These are phyloP conservation scores for Hymenochirus boettgeri DNA, from an alignment of 2,113 vertebrate genomes.

Conservation along the genomic window DNA sequence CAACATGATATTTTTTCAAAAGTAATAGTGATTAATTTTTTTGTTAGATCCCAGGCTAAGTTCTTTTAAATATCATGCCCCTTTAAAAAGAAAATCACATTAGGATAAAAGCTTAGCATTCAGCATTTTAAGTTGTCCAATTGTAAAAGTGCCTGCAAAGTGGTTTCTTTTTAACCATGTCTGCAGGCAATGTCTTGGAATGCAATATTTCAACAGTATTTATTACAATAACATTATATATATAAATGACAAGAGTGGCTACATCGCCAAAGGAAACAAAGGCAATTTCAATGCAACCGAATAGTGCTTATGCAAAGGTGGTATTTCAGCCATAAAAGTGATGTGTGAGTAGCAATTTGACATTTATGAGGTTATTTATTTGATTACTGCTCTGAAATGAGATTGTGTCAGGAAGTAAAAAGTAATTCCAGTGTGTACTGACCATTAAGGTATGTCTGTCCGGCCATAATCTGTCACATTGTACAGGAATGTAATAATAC, in stretches of 20 bases:
- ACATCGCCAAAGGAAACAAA: slow-evolving; percentile 27
- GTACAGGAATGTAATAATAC: no score
- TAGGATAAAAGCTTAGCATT: slow-evolving; percentile 12
- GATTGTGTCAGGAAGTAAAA: slow-evolving; percentile 28
- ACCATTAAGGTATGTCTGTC: neutral
- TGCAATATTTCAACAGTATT: slow-evolving; percentile 29
- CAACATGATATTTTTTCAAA: no score
- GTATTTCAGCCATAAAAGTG: slow-evolving; percentile 34
- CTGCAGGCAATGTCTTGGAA: slow-evolving; percentile 23
- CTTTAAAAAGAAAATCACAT: slow-evolving; percentile 17
- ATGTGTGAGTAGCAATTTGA: slow-evolving; percentile 34
- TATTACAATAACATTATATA: slow-evolving; percentile 29
- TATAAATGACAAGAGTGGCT: slow-evolving; percentile 15
- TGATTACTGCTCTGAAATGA: slow-evolving; percentile 26
- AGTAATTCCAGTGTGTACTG: slow-evolving; percentile 10
- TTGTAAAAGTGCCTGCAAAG: neutral
- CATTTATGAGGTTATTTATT: slow-evolving; percentile 30
- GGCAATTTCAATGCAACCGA: slow-evolving; percentile 33
- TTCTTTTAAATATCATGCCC: neutral
- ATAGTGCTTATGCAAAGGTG: slow-evolving; percentile 33
- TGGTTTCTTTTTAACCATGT: slow-evolving; percentile 20
- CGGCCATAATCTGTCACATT: no score
- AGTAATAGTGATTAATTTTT: no score
- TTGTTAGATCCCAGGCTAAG: no score
- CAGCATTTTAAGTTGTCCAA: slow-evolving; percentile 15